These are phyloP conservation scores for Rotaria magnacalcarata DNA, from an alignment of 2,888 invertebrate genomes.

Conservation along the genomic window DNA sequence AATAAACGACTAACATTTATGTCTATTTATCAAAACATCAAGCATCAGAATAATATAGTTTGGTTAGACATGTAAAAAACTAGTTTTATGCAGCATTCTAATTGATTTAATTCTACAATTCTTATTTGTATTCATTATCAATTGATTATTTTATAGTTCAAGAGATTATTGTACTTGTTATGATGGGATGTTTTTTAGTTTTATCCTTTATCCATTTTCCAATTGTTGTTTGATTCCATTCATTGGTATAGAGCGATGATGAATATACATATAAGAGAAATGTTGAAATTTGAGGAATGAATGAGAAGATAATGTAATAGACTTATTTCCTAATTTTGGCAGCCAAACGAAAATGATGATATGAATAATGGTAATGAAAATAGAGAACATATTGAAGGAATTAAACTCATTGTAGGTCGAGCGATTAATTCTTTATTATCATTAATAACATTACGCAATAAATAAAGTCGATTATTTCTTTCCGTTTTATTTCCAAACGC, in stretches of 20 bases:
- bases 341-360: not conserved
- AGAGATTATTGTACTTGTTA: too few species aligned
- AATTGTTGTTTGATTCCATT: not conserved
- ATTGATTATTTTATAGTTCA: too few species aligned
- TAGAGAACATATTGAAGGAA: slow-evolving; percentile 10
- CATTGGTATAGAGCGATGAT: not conserved
- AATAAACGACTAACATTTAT: too few species aligned
- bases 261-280: too few species aligned
- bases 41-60: too few species aligned
- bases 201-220: not conserved
- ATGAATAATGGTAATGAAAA: not conserved
- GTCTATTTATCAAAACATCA: too few species aligned
- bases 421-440: not conserved
- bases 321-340: not conserved
- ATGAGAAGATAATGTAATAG: not conserved
- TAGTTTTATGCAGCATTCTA: too few species aligned
- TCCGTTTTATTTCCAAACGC: too few species aligned
- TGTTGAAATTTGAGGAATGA: not conserved
- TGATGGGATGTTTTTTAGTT: too few species aligned
- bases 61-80: too few species aligned
- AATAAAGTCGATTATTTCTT: not conserved
- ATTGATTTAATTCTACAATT: too few species aligned
- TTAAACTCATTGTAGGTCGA: not conserved
- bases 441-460: not conserved
- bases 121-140: too few species aligned